Conservation (phyloP, 2,113 vertebrate genomes). For the Choloepus hoffmanni region DNA sequence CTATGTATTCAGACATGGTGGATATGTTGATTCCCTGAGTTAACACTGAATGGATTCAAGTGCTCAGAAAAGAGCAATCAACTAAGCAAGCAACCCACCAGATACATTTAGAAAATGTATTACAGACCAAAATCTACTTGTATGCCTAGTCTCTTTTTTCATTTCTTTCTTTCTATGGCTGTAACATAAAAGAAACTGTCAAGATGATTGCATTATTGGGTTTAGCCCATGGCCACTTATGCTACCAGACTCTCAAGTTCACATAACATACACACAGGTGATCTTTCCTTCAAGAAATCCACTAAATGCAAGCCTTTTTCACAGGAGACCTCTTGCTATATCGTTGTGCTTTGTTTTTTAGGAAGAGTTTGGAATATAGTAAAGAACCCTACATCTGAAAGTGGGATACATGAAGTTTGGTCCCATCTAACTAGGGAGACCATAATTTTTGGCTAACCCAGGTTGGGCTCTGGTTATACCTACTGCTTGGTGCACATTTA, state of each 20-base stretch:
- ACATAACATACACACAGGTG: not conserved
- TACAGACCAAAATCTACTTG: not conserved
- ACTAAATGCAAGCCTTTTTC: not conserved
- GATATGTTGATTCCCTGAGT: not conserved
- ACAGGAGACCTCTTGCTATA: not conserved
- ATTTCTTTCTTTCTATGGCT: not conserved
- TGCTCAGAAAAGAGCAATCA: not conserved
- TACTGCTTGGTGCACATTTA: not conserved
- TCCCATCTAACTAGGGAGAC: not conserved
- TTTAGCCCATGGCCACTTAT: not conserved
- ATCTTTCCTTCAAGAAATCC: not conserved
- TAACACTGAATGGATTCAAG: not conserved
- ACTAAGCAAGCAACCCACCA: not conserved
- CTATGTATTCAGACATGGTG: not conserved
- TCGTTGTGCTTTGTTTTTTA: not conserved
- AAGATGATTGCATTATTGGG: not conserved
- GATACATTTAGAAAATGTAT: not conserved
- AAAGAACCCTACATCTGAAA: conserved; percentile 27
- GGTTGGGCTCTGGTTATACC: not conserved
- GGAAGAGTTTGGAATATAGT: not conserved
- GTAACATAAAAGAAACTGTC: not conserved
- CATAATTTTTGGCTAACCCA: not conserved
- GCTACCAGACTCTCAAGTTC: not conserved
- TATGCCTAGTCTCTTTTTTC: not conserved
- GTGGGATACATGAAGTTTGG: not conserved